Evolutionary conservation across 1,140 invertebrate species (phyloP).

Genomic region (Penaeus chinensis): DNA sequence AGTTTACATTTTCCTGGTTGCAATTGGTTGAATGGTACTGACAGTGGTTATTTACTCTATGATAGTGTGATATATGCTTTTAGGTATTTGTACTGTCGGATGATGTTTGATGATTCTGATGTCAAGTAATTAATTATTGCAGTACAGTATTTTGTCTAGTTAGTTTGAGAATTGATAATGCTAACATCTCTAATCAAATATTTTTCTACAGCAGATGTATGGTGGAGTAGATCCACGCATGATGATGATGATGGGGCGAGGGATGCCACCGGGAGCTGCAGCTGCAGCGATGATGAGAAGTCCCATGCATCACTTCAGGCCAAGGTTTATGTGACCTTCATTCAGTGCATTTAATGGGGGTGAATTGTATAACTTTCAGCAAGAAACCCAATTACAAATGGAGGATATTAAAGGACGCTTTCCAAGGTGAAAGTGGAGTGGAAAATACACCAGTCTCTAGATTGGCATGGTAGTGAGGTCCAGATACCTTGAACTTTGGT

Average conservation of each 20-base stretch:
- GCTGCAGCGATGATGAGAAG: slow-evolving; percentile 50
- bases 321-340: slow-evolving; percentile 53
- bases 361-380: slow-evolving; percentile 25
- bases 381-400: slow-evolving; percentile 6
- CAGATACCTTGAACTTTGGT: background rate
- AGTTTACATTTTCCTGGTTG: no score
- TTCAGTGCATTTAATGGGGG: slow-evolving; percentile 4
- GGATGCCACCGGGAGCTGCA: slow-evolving; percentile 45
- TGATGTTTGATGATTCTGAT: no score
- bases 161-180: no score
- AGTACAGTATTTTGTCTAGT: no score
- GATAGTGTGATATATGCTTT: no score
- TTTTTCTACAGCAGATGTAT: slow-evolving; percentile 39
- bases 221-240: slow-evolving; percentile 46
- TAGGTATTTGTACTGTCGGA: no score
- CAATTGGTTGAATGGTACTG: no score
- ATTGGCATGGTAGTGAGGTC: background rate
- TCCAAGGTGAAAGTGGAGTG: slow-evolving; percentile 8
- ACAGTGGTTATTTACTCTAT: no score
- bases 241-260: slow-evolving; percentile 59
- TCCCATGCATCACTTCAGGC: slow-evolving; percentile 55
- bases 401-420: slow-evolving; percentile 7
- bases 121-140: no score
- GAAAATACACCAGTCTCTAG: background rate
- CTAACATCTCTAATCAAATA: no score